A percentile compares a stretch with the other conserved stretches of the same genome.
phyloP scores from a whole-genome alignment of 2,797 vertebrate species.

The Cuculus canorus region DNA sequence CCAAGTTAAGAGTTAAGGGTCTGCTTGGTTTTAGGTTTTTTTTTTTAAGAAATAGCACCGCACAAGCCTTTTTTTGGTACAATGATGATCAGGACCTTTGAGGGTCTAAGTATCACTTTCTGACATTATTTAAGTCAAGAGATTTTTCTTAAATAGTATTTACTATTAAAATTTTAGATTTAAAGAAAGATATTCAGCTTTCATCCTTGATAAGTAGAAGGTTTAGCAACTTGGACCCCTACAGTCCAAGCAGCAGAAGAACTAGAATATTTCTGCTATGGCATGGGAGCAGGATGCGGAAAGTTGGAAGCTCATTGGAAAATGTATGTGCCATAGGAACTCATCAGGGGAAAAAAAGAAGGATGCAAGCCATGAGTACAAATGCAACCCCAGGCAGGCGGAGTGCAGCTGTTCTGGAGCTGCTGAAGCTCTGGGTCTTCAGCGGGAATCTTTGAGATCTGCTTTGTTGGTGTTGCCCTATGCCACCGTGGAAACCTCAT shows the following conservation, averaged over 20 bases:
- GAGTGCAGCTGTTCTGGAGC: not conserved
- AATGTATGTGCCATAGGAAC: not conserved
- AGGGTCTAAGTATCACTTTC: not conserved
- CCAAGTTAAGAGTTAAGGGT: conserved; percentile 32
- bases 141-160: conserved; percentile 30
- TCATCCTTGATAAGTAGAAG: not conserved
- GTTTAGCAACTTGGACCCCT: not conserved
- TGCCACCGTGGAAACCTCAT: accelerated
- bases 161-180: conserved; percentile 2
- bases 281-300: conserved; percentile 18
- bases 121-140: not conserved
- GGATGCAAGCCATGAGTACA: not conserved
- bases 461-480: accelerated
- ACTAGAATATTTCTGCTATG: not conserved
- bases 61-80: not conserved
- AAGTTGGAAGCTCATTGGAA: not conserved
- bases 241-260: not conserved
- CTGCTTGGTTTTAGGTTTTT: conserved; percentile 42
- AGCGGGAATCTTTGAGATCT: not conserved
- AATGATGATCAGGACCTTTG: not conserved
- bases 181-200: conserved; percentile 4
- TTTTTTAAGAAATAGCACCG: conserved; percentile 47
- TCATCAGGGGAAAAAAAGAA: conserved; percentile 3
- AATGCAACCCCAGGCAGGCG: not conserved
- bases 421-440: not conserved